Base-by-base conservation (phyloP, 1,140 invertebrate genomes). In the Apis florea region DNA sequence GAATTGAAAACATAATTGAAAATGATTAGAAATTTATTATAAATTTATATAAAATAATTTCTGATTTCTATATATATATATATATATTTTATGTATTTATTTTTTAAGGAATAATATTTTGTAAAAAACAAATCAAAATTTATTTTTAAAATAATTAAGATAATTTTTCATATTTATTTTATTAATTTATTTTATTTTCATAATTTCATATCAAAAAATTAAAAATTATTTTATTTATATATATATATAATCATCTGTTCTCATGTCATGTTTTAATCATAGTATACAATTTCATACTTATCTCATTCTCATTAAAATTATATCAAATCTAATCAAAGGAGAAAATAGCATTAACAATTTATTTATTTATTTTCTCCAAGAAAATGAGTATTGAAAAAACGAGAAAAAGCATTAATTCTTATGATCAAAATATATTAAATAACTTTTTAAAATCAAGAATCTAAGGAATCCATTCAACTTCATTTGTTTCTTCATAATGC, bases 381-480 rank as follows among this genome's bases (percentile, higher is more conserved):
- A 26, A 69, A 17, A 19, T 51, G 11, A 26, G 8, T 26, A 49
- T 21, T 21, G 47, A 24, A 51, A 51, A 12, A 47, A 19, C 6
- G 8, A 47, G 21, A 47, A 53, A 19, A 24, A 54, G 10, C 53
- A 54, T 54, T 68, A 21, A 53, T 59, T 15, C 24, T 59, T 9
- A 13, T 73, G 21, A 64, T 74, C 53, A 53, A 56, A 40, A 1
- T 58, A 24, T 40, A n/a, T 58, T 31, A 12, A 74, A 24, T 3
- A 26, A 4, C 15, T 19, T 47, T 17, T 76, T 40, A 70, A 26
- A 72, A 40, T 31, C 59, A 54, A 72, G 26, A n/a, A 74, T 85
- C 83, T 89, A 93, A 11, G 91, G 92, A 24, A 94, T 93, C 93
- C 92, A 94, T 86, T 93, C 93, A 19, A 94, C 92, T 31, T 93